phyloP scores from a whole-genome alignment of 2,888 invertebrate genomes.

The Euzophera pinguis region DNA sequence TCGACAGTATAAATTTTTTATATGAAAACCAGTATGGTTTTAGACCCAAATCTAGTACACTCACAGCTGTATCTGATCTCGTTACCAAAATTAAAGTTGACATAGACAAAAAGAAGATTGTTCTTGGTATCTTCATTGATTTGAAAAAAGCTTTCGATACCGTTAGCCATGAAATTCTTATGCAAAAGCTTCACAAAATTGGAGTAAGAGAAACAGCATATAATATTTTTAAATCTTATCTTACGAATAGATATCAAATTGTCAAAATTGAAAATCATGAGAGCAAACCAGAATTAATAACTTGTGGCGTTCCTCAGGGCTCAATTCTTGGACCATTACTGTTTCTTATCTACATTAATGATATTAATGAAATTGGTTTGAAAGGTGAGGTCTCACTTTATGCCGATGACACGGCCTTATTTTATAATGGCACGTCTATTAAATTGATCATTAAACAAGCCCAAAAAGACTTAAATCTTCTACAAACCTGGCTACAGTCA shows the following conservation, averaged over 20 bases:
- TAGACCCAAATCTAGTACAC: too few relatives aligned
- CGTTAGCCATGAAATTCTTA: neutral
- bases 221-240: neutral
- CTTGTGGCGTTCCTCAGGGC: neutral
- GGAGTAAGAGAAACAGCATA: neutral
- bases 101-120: too few relatives aligned
- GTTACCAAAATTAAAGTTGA: too few relatives aligned
- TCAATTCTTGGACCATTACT: neutral
- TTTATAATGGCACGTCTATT: neutral
- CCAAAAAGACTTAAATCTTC: neutral
- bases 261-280: neutral
- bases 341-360: neutral
- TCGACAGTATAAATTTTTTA: too few relatives aligned
- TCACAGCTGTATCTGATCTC: too few relatives aligned
- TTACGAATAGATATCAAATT: neutral
- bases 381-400: neutral
- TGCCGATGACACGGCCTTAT: neutral
- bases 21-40: too few relatives aligned
- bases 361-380: neutral
- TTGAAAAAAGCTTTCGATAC: too few relatives aligned
- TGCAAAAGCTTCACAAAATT: neutral
- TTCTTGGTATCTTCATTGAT: too few relatives aligned
- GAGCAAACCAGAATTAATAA: neutral
- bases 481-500: neutral
- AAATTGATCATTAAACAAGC: neutral